These are phyloP conservation scores for Zoanthus sansibaricus DNA, from an alignment of 92 coral and sea anemone genomes.

Conservation along the genomic window DNA sequence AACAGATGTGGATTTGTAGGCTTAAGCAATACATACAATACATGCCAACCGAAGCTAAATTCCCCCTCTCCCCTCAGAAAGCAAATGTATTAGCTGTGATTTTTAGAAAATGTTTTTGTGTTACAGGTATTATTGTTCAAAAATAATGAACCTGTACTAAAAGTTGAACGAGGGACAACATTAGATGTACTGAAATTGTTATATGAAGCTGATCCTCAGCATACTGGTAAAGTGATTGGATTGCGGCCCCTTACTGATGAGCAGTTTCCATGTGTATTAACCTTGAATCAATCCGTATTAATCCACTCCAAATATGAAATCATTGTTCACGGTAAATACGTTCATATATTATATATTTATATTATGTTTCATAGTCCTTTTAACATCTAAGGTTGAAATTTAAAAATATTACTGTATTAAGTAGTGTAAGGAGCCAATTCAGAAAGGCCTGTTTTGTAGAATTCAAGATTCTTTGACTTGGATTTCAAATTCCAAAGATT, in stretches of 20 bases:
- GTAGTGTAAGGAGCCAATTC: too few relatives aligned
- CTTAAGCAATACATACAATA: too few relatives aligned
- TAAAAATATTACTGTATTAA: too few relatives aligned
- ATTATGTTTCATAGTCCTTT: background rate
- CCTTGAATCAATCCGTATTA: constrained; percentile 78
- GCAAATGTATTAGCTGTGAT: too few relatives aligned
- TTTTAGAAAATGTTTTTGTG: background rate
- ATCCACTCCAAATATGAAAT: constrained; percentile 87
- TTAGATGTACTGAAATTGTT: constrained; percentile 81
- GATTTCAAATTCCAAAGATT: too few relatives aligned
- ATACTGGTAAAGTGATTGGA: constrained; percentile 82
- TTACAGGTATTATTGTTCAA: constrained; percentile 79
- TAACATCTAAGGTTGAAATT: too few relatives aligned
- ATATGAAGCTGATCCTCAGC: constrained; percentile 83
- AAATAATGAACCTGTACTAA: constrained; percentile 79
- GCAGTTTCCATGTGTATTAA: constrained; percentile 79
- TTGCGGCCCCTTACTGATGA: constrained; percentile 82
- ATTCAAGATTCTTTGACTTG: too few relatives aligned
- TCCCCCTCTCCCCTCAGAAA: too few relatives aligned
- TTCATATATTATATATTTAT: background rate
- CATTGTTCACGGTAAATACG: constrained; percentile 76
- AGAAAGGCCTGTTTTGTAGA: too few relatives aligned
- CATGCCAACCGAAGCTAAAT: too few relatives aligned
- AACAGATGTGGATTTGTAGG: too few relatives aligned
- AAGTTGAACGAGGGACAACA: constrained; percentile 88